phyloP scores from a whole-genome alignment of 2,888 invertebrate species.

The Thymelicus lineola region DNA sequence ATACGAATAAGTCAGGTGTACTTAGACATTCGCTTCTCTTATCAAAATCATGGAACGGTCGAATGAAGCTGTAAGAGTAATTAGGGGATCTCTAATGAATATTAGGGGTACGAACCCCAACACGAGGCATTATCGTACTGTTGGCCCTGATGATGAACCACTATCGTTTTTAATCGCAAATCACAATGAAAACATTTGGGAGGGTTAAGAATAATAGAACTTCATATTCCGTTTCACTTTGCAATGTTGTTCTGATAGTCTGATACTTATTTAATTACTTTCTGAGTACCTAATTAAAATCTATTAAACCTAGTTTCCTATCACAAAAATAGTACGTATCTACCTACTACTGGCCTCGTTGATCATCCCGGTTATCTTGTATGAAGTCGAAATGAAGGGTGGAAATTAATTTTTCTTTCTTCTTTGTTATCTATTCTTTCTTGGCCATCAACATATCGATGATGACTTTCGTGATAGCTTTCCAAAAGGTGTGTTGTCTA shows the following conservation, averaged over 20 bases:
- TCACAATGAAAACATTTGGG: constrained; percentile 50
- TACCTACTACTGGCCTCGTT: too few species aligned
- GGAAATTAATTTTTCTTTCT: too few species aligned
- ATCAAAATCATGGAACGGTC: constrained; percentile 63
- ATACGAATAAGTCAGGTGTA: constrained; percentile 74
- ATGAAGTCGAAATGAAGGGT: too few species aligned
- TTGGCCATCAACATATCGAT: too few species aligned
- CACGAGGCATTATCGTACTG: constrained; percentile 53
- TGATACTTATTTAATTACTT: neutral
- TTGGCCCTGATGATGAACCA: constrained; percentile 68
- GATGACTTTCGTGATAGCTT: too few species aligned
- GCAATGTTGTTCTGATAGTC: neutral
- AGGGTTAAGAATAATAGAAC: constrained; percentile 40
- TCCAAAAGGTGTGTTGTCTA: too few species aligned
- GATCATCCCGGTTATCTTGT: too few species aligned
- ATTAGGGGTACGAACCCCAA: constrained; percentile 76
- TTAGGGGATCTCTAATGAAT: constrained; percentile 81
- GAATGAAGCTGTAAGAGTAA: constrained; percentile 63
- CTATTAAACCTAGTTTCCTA: too few species aligned
- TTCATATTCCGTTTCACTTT: constrained; percentile 19
- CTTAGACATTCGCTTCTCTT: constrained; percentile 51
- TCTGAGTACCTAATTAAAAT: neutral
- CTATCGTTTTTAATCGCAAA: constrained; percentile 67
- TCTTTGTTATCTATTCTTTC: too few species aligned
- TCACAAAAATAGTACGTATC: too few species aligned